These are phyloP conservation scores for Bos javanicus DNA, from an alignment of 2,113 vertebrate genomes.

Conservation along the genomic window DNA sequence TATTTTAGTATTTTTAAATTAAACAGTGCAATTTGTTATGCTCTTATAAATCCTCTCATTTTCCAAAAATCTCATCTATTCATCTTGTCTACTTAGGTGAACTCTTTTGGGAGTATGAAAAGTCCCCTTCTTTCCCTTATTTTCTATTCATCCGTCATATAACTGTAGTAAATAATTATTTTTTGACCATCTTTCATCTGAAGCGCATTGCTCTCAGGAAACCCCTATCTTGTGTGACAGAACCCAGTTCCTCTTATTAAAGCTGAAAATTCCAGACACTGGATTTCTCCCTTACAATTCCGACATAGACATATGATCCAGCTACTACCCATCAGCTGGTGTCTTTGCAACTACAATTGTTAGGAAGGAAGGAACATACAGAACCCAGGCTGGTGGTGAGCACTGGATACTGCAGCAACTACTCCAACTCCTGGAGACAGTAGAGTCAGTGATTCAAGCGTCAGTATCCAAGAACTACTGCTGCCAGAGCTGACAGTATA, in stretches of 20 bases:
- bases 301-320: background rate
- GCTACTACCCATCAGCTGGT: background rate
- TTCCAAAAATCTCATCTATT: background rate
- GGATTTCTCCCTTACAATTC: background rate
- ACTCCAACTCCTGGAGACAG: background rate
- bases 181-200: background rate
- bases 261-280: background rate
- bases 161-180: background rate
- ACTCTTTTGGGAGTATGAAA: background rate
- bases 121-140: background rate
- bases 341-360: background rate
- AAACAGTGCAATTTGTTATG: background rate
- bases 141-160: background rate
- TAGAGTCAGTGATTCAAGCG: background rate
- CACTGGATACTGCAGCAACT: background rate
- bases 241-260: background rate
- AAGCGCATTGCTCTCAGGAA: background rate
- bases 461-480: background rate
- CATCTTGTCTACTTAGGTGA: background rate
- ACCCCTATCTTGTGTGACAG: background rate
- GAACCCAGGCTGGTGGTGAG: background rate
- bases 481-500: background rate
- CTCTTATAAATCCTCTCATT: background rate
- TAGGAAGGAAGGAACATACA: background rate
- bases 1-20: background rate